Evolutionary conservation across 2,797 vertebrate species (phyloP).

Genomic region (Carapus acus): DNA sequence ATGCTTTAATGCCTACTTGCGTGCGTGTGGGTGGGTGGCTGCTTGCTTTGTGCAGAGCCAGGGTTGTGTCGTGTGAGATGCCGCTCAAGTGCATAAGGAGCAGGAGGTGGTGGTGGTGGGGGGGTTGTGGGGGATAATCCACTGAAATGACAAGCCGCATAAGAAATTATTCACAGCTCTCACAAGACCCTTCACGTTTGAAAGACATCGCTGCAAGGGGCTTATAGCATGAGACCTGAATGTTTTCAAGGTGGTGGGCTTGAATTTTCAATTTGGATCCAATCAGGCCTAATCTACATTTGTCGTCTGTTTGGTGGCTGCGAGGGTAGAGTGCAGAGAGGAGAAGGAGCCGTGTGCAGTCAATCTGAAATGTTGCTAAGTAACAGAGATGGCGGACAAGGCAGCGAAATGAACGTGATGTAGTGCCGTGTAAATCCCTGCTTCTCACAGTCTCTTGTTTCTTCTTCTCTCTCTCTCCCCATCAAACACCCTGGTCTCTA

Average conservation of each 20-base stretch:
- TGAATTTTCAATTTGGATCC: constrained; percentile 70
- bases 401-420: constrained; percentile 70
- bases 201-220: constrained; percentile 62
- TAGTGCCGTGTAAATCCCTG: constrained; percentile 65
- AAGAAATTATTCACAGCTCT: constrained; percentile 70
- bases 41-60: constrained; percentile 45
- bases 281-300: constrained; percentile 72
- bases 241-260: constrained; percentile 70
- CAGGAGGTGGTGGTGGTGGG: constrained; percentile 38
- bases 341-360: constrained; percentile 65
- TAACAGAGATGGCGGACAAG: constrained; percentile 69
- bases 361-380: constrained; percentile 75
- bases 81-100: constrained; percentile 62
- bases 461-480: constrained; percentile 29
- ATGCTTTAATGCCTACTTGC: constrained; percentile 32
- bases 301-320: constrained; percentile 56
- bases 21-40: constrained; percentile 41
- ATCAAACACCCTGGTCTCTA: constrained; percentile 23
- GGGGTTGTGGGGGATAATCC: constrained; percentile 56
- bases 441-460: constrained; percentile 62
- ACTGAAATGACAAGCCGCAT: constrained; percentile 68
- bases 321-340: constrained; percentile 53
- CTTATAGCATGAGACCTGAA: constrained; percentile 66
- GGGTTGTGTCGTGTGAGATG: constrained; percentile 53
- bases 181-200: constrained; percentile 68